phyloP scores from a whole-genome alignment of 2,113 vertebrate genomes.

The human (Homo sapiens) region DNA sequence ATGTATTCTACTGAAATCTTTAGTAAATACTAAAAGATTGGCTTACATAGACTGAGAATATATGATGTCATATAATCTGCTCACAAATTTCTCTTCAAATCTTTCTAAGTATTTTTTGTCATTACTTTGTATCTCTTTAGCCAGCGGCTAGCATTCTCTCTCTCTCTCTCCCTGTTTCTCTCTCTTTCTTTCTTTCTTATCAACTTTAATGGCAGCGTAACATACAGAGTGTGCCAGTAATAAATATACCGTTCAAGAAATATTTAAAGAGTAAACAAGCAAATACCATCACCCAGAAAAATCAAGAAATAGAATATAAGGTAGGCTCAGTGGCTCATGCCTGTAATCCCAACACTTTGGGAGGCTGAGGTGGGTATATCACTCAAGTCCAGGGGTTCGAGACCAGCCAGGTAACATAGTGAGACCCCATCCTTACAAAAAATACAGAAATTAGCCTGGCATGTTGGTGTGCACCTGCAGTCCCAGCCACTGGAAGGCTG shows the following conservation, averaged over 20 bases:
- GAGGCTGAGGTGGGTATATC: no score
- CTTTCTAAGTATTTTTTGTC: background rate
- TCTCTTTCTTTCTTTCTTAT: no score
- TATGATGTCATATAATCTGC: background rate
- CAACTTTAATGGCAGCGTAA: background rate
- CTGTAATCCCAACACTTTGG: no score
- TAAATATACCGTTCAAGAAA: background rate
- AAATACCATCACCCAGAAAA: background rate
- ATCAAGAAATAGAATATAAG: background rate
- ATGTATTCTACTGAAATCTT: conserved; percentile 3
- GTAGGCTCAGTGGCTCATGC: no score
- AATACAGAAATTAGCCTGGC: no score
- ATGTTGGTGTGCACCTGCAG: no score
- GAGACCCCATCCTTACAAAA: no score
- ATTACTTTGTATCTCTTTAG: background rate
- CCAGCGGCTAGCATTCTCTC: background rate
- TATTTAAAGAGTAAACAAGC: conserved; percentile 1
- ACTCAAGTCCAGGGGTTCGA: no score
- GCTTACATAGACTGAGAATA: background rate
- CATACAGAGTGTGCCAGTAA: background rate
- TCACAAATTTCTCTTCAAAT: conserved; percentile 19
- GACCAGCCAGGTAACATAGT: no score
- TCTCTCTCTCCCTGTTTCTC: background rate
- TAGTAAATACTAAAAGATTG: background rate
- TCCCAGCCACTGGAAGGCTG: no score